Percentiles rank a stretch among this genome's conserved stretches.
Evolutionary conservation across 2,797 vertebrate species (phyloP).

Genomic region (Enoplosus armatus): DNA sequence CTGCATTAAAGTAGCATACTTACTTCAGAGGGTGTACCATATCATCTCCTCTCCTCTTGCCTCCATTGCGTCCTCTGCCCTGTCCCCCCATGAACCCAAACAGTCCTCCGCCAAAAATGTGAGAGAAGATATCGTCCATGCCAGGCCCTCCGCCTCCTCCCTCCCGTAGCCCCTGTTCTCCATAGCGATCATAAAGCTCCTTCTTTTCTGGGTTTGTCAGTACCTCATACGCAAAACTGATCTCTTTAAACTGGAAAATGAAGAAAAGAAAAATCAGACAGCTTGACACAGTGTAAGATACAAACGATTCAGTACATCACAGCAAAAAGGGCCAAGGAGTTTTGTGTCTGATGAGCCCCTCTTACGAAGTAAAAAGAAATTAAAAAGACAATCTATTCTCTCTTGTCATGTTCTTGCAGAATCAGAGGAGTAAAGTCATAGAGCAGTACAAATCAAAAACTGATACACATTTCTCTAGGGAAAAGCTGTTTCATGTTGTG

Average conservation of each 20-base stretch:
- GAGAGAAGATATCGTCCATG: constrained; percentile 99
- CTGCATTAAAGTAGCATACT: constrained; percentile 61
- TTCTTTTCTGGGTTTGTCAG: constrained; percentile 97
- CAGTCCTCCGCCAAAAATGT: constrained; percentile 98
- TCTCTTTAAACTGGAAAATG: constrained; percentile 94
- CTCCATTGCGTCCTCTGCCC: constrained; percentile 90
- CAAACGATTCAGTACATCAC: constrained; percentile 13
- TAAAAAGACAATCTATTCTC: neutral
- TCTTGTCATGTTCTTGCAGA: neutral
- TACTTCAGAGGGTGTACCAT: constrained; percentile 99
- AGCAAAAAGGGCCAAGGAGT: neutral
- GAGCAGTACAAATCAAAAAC: constrained; percentile 23
- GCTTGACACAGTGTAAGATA: neutral
- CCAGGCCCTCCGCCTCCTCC: constrained; percentile 94
- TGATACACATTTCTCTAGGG: neutral
- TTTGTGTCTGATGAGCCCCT: constrained; percentile 1
- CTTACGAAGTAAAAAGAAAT: constrained; percentile 7
- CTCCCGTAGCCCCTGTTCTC: constrained; percentile 97
- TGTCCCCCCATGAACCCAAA: constrained; percentile 99
- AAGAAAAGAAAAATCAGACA: constrained; percentile 1
- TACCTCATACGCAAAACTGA: constrained; percentile 99
- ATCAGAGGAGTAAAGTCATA: neutral
- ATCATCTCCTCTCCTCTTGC: constrained; percentile 96
- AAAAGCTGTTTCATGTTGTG: constrained; percentile 11
- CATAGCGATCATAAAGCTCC: constrained; percentile 97